Evolutionary conservation across 2,888 invertebrate species (phyloP).

Genomic region (Patella pellucida): DNA sequence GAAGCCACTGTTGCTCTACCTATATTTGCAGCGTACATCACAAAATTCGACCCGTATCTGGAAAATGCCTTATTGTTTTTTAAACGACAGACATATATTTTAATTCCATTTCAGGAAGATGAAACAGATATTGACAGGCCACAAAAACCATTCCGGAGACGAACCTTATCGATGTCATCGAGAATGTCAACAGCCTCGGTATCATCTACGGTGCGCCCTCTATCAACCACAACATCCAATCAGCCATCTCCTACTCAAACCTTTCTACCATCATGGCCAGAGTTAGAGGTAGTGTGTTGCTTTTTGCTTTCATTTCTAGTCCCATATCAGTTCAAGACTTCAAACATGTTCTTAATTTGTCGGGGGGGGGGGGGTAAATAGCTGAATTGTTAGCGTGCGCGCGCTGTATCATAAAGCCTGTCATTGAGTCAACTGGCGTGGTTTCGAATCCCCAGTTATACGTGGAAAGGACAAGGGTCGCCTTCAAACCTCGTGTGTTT

Average conservation of each 20-base stretch:
- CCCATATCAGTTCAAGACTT: too few species aligned
- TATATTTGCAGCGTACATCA: background rate
- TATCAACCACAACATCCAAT: conserved; percentile 50
- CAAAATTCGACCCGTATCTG: background rate
- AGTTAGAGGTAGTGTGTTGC: conserved; percentile 28
- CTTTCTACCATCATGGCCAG: conserved; percentile 39
- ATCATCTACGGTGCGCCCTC: conserved; percentile 52
- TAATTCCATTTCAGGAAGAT: conserved; percentile 38
- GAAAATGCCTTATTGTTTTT: too few species aligned
- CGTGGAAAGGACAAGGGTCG: too few species aligned
- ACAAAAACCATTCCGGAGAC: conserved; percentile 52
- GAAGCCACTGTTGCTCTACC: too few species aligned
- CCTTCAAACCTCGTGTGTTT: too few species aligned
- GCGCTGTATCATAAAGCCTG: too few species aligned
- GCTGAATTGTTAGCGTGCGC: too few species aligned
- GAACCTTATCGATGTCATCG: conserved; percentile 61
- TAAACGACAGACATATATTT: too few species aligned
- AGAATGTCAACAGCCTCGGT: conserved; percentile 54
- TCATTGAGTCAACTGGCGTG: too few species aligned
- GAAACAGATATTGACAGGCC: conserved; percentile 50
- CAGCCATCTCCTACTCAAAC: conserved; percentile 40
- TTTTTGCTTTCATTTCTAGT: background rate
- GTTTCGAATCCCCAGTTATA: too few species aligned
- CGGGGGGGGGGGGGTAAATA: too few species aligned
- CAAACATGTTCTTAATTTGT: too few species aligned